Conservation (phyloP, 2,113 vertebrate species). For the Charina bottae region DNA sequence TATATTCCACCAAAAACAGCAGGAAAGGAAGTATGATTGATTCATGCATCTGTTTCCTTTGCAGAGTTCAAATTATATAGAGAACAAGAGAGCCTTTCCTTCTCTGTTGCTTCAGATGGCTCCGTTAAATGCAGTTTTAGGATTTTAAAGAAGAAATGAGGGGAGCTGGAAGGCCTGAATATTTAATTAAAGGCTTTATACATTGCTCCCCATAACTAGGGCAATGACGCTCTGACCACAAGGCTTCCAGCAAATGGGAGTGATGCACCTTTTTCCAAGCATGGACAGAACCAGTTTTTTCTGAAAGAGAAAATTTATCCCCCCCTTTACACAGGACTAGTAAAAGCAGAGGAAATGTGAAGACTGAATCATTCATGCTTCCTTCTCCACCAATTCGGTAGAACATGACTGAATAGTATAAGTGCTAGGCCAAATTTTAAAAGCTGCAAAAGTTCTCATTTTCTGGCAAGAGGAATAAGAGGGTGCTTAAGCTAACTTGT, state of each 20-base stretch:
- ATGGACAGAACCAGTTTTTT: background rate
- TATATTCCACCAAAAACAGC: background rate
- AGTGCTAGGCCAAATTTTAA: background rate
- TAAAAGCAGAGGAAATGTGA: background rate
- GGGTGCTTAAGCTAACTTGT: background rate
- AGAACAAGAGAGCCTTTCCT: background rate
- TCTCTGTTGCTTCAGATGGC: background rate
- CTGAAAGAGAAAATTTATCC: constrained; percentile 13
- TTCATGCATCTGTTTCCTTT: background rate
- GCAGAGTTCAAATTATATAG: background rate
- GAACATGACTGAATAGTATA: background rate
- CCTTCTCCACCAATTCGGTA: background rate
- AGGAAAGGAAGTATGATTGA: background rate
- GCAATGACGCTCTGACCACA: background rate
- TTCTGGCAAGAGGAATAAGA: background rate
- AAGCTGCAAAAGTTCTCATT: background rate
- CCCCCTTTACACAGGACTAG: background rate
- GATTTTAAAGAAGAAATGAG: background rate
- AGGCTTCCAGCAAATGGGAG: background rate
- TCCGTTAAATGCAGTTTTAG: background rate
- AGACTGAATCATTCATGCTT: background rate
- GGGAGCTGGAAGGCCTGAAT: background rate
- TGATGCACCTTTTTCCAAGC: background rate
- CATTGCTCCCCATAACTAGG: background rate
- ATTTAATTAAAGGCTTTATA: background rate